phyloP scores from a whole-genome alignment of 2,797 vertebrate species.

The Arremon aurantiirostris region DNA sequence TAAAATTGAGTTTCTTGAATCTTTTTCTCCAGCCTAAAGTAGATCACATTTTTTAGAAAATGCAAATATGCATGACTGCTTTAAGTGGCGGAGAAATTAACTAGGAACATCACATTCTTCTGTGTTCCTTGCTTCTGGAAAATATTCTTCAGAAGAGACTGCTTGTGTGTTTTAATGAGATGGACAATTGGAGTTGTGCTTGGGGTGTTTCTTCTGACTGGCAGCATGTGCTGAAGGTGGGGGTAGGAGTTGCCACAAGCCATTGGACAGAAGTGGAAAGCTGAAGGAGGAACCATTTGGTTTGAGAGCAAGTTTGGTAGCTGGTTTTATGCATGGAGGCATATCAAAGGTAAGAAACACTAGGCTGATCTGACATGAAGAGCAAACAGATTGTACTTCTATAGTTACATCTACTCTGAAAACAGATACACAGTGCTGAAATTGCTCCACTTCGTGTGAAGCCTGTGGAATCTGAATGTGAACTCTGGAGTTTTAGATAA shows the following conservation, averaged over 20 bases:
- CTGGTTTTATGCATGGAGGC: not conserved
- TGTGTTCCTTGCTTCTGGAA: not conserved
- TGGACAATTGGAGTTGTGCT: not conserved
- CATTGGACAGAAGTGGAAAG: not conserved
- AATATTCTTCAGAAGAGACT: not conserved
- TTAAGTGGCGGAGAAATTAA: not conserved
- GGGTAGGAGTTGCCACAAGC: not conserved
- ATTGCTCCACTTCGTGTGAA: not conserved
- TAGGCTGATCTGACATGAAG: not conserved
- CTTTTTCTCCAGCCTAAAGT: not conserved
- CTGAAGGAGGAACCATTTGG: not conserved
- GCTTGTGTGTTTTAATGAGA: not conserved
- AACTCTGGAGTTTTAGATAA: not conserved
- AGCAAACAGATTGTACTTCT: not conserved
- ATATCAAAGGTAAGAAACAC: not conserved
- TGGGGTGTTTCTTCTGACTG: not conserved
- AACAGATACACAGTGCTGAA: not conserved
- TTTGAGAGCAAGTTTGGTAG: not conserved
- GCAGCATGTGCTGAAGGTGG: not conserved
- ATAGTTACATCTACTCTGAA: not conserved
- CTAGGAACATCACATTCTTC: not conserved
- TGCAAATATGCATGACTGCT: rapidly evolving
- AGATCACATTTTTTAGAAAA: not conserved
- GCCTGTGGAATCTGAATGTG: not conserved
- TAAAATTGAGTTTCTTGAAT: not conserved